A percentile compares a stretch with the other conserved stretches of the same genome.
Conservation (phyloP, 2,888 invertebrate genomes). For the Synergus gifuensis region DNA sequence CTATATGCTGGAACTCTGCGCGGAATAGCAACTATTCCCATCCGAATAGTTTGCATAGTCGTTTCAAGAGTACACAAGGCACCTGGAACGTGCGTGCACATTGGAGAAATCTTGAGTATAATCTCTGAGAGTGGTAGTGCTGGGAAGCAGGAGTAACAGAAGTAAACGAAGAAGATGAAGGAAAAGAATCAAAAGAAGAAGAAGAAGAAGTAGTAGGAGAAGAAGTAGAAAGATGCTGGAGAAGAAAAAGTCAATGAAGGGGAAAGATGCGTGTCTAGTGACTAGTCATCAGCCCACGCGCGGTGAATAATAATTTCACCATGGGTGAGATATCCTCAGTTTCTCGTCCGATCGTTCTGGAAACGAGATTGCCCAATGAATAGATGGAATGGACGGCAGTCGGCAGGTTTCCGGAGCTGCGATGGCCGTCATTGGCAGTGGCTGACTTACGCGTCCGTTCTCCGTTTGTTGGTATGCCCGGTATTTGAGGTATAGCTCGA, state of each 20-base stretch:
- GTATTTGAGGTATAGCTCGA: constrained; percentile 25
- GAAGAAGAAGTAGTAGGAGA: neutral
- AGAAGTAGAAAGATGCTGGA: neutral
- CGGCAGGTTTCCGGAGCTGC: constrained; percentile 26
- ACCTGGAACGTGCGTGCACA: constrained; percentile 41
- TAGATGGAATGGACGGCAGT: constrained; percentile 14
- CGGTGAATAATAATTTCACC: constrained; percentile 39
- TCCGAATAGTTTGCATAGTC: constrained; percentile 40
- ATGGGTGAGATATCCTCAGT: constrained; percentile 13
- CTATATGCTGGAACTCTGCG: constrained; percentile 16
- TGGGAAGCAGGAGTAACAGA: constrained; percentile 35
- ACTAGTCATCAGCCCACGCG: constrained; percentile 39
- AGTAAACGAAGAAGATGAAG: neutral
- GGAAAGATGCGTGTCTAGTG: constrained; percentile 23
- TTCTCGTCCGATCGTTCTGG: constrained; percentile 23
- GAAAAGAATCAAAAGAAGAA: neutral
- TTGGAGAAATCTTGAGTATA: constrained; percentile 37
- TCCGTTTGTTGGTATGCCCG: constrained; percentile 21
- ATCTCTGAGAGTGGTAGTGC: constrained; percentile 22
- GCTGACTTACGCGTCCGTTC: constrained; percentile 31
- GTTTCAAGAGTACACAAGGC: constrained; percentile 29
- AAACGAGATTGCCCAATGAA: neutral
- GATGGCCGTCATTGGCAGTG: constrained; percentile 31
- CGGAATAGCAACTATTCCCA: constrained; percentile 36
- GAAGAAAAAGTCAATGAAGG: neutral